Evolutionary conservation across 2,888 invertebrate genomes (phyloP), one percentile per base, ranked within the genome.

Genomic region (Teinopalpus imperialis): DNA sequence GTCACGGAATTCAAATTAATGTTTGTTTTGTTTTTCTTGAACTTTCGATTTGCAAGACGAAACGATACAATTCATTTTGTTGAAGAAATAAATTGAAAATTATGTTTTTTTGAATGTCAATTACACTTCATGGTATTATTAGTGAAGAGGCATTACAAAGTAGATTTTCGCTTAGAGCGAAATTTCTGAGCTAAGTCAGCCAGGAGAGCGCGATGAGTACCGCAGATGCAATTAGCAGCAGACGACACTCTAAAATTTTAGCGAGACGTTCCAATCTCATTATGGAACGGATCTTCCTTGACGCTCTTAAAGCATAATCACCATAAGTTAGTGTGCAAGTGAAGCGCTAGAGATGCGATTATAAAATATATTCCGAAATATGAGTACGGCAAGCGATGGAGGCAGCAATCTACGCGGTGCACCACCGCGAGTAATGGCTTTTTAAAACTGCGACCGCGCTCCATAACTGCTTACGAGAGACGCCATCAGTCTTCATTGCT

Each of bases 401-500:
- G 57, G 56, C 72, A 65, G 77, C 85, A 83, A 85, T 85, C 83
- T 85, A 75, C 75, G 81, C 74, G 81, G 75, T 83, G 83, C 86
- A 85, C 66, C 74, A 81, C 82, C 74, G 69, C 79, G 75, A 74
- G 82, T 88, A 88, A 88, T 87, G 83, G 87, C 83, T 85, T 88
- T 88, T 88, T 88, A 86, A 88, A 87, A 85, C 86, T 87, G 81
- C 89, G 89, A 88, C 86, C 85, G 81, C 81, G 89, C 85, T 88
- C 88, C 86, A 81, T 85, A 83, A 82, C 83, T 78, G 81, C 85
- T 87, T 82, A 71, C 71, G 77, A 79, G 81, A 82, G 81, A 85
- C 80, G 85, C 82, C 85, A 86, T 88, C 86, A 86, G 80, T 87
- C 87, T 86, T 85, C 88, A 89, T 89, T 90, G 90, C 83, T 85